A percentile compares a stretch with the other conserved stretches of the same genome.
These are phyloP conservation scores for Cyrtonyx montezumae DNA, from an alignment of 2,113 vertebrate genomes.

Conservation along the genomic window DNA sequence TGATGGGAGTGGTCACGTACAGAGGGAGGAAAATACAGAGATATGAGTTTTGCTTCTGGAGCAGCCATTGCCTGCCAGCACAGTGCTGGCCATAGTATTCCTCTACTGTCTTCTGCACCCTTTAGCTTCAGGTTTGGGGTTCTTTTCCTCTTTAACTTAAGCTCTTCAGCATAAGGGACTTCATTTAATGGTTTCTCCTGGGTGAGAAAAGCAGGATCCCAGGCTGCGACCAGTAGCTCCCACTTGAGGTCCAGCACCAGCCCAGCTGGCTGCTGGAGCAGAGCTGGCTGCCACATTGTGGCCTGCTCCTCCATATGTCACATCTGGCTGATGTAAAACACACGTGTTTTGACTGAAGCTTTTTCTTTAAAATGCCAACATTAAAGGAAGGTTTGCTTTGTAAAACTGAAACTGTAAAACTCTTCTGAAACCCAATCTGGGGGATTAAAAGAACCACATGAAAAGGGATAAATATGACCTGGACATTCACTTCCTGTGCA, in stretches of 20 bases:
- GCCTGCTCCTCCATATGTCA: constrained; percentile 65
- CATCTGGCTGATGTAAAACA: constrained; percentile 93
- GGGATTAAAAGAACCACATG: constrained; percentile 94
- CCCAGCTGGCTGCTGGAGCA: background rate
- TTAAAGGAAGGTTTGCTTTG: constrained; percentile 95
- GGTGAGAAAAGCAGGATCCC: background rate
- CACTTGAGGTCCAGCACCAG: background rate
- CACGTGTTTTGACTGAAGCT: constrained; percentile 92
- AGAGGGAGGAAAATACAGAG: background rate
- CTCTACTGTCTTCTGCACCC: background rate
- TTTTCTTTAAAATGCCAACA: constrained; percentile 88
- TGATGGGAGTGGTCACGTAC: background rate
- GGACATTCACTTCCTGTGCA: constrained; percentile 92
- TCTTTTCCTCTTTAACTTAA: background rate
- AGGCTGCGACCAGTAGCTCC: background rate
- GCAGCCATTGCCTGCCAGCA: background rate
- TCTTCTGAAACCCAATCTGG: constrained; percentile 87
- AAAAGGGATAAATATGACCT: constrained; percentile 86
- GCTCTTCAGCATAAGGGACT: background rate
- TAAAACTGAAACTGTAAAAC: constrained; percentile 88
- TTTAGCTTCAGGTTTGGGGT: background rate
- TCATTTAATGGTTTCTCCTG: too few relatives aligned
- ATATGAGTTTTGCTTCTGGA: background rate
- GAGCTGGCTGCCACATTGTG: constrained; percentile 79
- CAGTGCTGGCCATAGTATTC: background rate